These are phyloP conservation scores for Spodoptera frugiperda DNA, from an alignment of 1,140 invertebrate genomes.

Conservation along the genomic window DNA sequence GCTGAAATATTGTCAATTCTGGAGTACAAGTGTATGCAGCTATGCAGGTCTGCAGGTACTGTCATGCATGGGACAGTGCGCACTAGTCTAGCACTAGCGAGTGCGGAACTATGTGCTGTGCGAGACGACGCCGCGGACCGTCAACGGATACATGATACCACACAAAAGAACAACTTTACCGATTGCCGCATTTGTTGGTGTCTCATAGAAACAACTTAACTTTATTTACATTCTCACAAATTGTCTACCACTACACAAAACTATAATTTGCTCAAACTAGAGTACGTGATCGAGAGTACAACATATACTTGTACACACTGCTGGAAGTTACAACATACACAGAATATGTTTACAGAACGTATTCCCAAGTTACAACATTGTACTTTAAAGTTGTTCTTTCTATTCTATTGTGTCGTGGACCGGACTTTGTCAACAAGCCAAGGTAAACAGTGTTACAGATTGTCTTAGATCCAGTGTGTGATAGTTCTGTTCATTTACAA, in stretches of 20 bases:
- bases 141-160: conserved; percentile 14
- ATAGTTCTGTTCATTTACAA: too few relatives aligned
- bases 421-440: not conserved
- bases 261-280: conserved; percentile 1
- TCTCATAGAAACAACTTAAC: conserved; percentile 36
- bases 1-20: conserved; percentile 3
- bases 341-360: conserved; percentile 22
- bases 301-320: not conserved
- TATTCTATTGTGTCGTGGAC: conserved; percentile 27
- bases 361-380: conserved; percentile 9
- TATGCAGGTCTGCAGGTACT: not conserved
- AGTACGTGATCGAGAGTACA: conserved; percentile 2
- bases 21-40: not conserved
- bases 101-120: conserved; percentile 33
- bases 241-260: conserved; percentile 17
- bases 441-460: too few relatives aligned
- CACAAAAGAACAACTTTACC: conserved; percentile 49
- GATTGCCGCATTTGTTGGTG: conserved; percentile 7
- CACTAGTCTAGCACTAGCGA: not conserved
- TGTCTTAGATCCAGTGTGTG: too few relatives aligned
- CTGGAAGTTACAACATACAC: conserved; percentile 9
- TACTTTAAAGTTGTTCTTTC: conserved; percentile 48
- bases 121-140: conserved; percentile 30
- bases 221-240: conserved; percentile 26
- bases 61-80: not conserved